Conservation (phyloP, 2,888 invertebrate genomes). For the Petrophora chlorosata region DNA sequence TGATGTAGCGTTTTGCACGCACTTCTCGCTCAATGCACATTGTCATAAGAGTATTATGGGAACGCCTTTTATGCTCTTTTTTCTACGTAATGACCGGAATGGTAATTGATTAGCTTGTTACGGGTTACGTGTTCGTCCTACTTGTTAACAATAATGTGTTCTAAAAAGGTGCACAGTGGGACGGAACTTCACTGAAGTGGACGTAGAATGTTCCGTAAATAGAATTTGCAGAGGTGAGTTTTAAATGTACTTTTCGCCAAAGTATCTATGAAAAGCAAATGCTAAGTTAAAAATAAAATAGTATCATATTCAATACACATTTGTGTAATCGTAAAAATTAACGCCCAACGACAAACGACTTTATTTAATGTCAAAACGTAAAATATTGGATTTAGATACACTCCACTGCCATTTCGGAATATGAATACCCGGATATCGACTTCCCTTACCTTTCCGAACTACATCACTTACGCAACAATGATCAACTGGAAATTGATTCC, state of each 20-base stretch:
- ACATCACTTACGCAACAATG: constrained; percentile 41
- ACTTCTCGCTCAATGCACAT: constrained; percentile 66
- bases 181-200: background rate
- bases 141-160: constrained; percentile 5
- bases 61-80: constrained; percentile 46
- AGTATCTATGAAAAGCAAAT: no score
- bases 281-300: no score
- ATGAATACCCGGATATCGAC: constrained; percentile 28
- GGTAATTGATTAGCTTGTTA: constrained; percentile 33
- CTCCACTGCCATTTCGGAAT: constrained; percentile 7
- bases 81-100: constrained; percentile 34
- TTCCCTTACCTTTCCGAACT: constrained; percentile 21
- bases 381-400: constrained; percentile 12
- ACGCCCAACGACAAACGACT: background rate
- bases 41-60: constrained; percentile 56
- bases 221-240: no score
- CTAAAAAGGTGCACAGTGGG: constrained; percentile 3
- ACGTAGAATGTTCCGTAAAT: background rate
- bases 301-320: no score
- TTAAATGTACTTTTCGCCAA: no score
- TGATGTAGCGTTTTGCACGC: constrained; percentile 70
- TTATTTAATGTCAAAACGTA: background rate
- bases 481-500: constrained; percentile 58
- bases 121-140: constrained; percentile 11
- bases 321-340: no score